A percentile compares a stretch with the other conserved stretches of the same genome.
Evolutionary conservation across 2,113 vertebrate species (phyloP).

Genomic region (Anolis sagrei): DNA sequence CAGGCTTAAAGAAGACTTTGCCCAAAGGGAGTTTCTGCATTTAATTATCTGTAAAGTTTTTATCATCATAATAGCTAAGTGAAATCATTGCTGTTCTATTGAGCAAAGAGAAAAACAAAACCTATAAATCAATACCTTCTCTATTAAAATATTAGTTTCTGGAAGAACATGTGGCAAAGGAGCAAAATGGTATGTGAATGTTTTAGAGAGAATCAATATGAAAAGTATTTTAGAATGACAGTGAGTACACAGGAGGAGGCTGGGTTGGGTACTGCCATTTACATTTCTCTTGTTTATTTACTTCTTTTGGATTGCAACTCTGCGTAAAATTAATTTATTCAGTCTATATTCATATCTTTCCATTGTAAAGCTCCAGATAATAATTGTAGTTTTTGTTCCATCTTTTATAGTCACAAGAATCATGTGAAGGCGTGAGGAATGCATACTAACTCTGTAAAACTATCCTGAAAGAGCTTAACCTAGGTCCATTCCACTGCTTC

Average conservation of each 20-base stretch:
- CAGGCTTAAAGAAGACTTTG: constrained; percentile 64
- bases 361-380: background rate
- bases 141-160: constrained; percentile 62
- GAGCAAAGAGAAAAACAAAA: constrained; percentile 66
- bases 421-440: background rate
- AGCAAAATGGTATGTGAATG: constrained; percentile 20
- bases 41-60: constrained; percentile 74
- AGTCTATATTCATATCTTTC: no score
- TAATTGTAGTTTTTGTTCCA: background rate
- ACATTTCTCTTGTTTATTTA: background rate
- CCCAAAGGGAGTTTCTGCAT: constrained; percentile 69
- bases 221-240: constrained; percentile 21
- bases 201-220: constrained; percentile 25
- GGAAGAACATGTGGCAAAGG: constrained; percentile 31
- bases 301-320: no score
- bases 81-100: constrained; percentile 63
- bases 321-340: no score
- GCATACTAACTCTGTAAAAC: background rate
- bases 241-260: background rate
- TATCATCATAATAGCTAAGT: constrained; percentile 70
- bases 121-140: constrained; percentile 71
- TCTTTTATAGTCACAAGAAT: no score
- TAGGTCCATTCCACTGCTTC: background rate
- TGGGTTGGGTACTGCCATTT: background rate
- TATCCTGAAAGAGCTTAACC: background rate